Conservation (phyloP, 2,888 invertebrate genomes). For the Hyppa rectilinea region DNA sequence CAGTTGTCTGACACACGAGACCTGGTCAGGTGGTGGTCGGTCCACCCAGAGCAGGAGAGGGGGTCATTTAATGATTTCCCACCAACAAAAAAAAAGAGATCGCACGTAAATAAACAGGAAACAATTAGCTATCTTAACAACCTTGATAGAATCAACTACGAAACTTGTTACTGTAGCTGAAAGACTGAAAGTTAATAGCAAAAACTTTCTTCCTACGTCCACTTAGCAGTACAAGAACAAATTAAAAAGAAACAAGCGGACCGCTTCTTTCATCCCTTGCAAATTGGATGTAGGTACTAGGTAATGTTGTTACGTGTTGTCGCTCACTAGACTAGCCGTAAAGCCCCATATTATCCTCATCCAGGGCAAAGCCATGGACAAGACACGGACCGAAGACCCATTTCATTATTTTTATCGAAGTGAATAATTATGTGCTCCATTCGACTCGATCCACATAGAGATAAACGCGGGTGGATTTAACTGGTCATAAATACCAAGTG, state of each 20-base stretch:
- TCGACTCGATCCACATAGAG: not conserved
- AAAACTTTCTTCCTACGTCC: slow-evolving; percentile 26
- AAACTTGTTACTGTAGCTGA: slow-evolving; percentile 33
- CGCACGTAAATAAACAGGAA: slow-evolving; percentile 19
- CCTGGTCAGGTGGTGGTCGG: too few species aligned
- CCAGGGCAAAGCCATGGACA: slow-evolving; percentile 2
- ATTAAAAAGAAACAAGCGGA: slow-evolving; percentile 47
- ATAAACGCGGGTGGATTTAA: slow-evolving; percentile 13
- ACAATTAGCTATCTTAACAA: slow-evolving; percentile 35
- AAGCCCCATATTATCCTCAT: slow-evolving; percentile 35
- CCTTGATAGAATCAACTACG: slow-evolving; percentile 26
- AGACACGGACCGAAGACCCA: slow-evolving; percentile 37
- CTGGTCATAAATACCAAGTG: not conserved
- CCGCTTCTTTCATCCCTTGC: slow-evolving; percentile 47
- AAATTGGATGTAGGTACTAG: slow-evolving; percentile 45
- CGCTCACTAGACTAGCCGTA: slow-evolving; percentile 29
- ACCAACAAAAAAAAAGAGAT: too few species aligned
- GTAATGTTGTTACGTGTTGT: slow-evolving; percentile 44
- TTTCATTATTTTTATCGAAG: not conserved
- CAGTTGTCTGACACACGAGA: too few species aligned
- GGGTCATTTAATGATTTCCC: too few species aligned
- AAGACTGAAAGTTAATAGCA: slow-evolving; percentile 31
- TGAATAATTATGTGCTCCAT: slow-evolving; percentile 9
- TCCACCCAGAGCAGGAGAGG: too few species aligned
- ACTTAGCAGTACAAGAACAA: slow-evolving; percentile 31